Conservation (phyloP, 2,113 vertebrate species). For the Dasyurus viverrinus region DNA sequence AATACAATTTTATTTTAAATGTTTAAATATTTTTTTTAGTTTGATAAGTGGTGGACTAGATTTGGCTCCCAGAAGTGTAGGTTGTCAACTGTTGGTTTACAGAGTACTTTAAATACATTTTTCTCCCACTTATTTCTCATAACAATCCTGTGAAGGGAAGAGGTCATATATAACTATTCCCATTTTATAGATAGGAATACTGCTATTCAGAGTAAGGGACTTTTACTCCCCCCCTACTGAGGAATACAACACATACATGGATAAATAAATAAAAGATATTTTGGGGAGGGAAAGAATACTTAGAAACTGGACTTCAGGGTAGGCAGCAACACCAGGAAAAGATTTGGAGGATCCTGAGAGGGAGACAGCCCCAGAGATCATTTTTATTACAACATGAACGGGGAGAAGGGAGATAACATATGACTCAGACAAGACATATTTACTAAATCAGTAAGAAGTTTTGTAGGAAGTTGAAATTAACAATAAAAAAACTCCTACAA, state of each 20-base stretch:
- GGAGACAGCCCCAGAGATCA: background rate
- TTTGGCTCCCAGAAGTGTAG: background rate
- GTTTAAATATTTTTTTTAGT: background rate
- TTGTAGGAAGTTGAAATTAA: background rate
- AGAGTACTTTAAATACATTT: background rate
- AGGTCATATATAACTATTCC: background rate
- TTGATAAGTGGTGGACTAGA: background rate
- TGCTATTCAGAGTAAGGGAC: background rate
- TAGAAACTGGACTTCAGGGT: background rate
- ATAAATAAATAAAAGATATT: background rate
- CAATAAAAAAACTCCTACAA: slow-evolving; percentile 8
- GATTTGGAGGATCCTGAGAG: background rate
- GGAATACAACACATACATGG: background rate
- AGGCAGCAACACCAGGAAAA: background rate
- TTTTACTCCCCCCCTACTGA: background rate
- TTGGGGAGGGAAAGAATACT: background rate
- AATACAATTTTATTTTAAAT: background rate
- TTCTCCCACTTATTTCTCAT: background rate
- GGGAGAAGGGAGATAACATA: background rate
- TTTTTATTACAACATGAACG: background rate
- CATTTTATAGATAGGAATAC: background rate
- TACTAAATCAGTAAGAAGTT: background rate
- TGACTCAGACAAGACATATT: background rate
- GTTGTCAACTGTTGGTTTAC: background rate
- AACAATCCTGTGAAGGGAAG: background rate